A percentile compares a stretch with the other conserved stretches of the same genome.
These are phyloP conservation scores for Nerophis ophidion DNA, from an alignment of 2,113 vertebrate genomes.

Conservation along the genomic window DNA sequence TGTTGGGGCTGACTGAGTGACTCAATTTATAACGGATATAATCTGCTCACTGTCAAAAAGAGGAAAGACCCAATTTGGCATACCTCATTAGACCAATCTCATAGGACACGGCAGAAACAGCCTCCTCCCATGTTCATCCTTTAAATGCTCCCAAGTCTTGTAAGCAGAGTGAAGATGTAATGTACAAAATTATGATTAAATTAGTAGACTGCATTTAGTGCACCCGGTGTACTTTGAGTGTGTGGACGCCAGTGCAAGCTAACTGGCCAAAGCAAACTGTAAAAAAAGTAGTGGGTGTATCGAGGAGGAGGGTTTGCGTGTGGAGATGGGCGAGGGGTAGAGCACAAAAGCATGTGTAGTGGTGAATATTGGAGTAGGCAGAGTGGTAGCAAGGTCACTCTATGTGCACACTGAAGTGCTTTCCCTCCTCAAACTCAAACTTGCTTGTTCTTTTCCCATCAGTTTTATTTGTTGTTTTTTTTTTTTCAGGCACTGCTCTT, in stretches of 20 bases:
- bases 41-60: slow-evolving; percentile 13
- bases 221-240: slow-evolving; percentile 10
- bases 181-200: slow-evolving; percentile 44
- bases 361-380: slow-evolving; percentile 51
- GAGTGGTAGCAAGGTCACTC: slow-evolving; percentile 40
- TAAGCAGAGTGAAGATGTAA: slow-evolving; percentile 14
- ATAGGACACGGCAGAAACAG: slow-evolving; percentile 32
- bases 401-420: slow-evolving; percentile 43
- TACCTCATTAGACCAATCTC: slow-evolving; percentile 15
- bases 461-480: slow-evolving; percentile 25
- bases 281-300: slow-evolving; percentile 32
- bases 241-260: slow-evolving; percentile 16
- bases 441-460: slow-evolving; percentile 8
- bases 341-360: slow-evolving; percentile 53
- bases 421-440: slow-evolving; percentile 30
- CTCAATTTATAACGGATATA: slow-evolving; percentile 23
- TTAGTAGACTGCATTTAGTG: slow-evolving; percentile 17
- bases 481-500: slow-evolving; percentile 19
- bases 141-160: slow-evolving; percentile 62
- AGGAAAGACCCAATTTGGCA: slow-evolving; percentile 1
- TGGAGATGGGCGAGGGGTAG: slow-evolving; percentile 27
- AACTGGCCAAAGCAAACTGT: slow-evolving; percentile 17
- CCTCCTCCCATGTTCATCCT: slow-evolving; percentile 30
- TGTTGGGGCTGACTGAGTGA: slow-evolving; percentile 12
- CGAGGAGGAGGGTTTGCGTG: slow-evolving; percentile 32